Conservation (phyloP, 2,888 invertebrate genomes). For the Danaus chrysippus region DNA sequence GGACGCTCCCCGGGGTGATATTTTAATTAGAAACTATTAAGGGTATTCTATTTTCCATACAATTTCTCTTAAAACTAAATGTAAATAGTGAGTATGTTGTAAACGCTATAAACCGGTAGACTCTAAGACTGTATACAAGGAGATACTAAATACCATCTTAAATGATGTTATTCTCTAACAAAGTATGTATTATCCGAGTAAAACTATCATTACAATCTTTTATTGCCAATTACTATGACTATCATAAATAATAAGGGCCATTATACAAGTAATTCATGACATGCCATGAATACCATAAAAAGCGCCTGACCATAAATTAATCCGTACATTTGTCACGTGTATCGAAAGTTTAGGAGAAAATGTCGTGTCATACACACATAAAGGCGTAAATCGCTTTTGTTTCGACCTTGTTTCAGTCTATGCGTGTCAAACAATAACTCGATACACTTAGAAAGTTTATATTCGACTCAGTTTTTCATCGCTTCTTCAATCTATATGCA, state of each 20-base stretch:
- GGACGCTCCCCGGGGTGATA: constrained; percentile 27
- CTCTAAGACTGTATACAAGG: too few relatives aligned
- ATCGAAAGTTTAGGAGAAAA: background rate
- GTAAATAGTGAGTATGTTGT: too few relatives aligned
- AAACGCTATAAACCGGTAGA: too few relatives aligned
- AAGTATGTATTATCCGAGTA: too few relatives aligned
- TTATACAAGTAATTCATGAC: constrained; percentile 4
- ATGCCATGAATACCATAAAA: constrained; percentile 5
- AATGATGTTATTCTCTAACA: too few relatives aligned
- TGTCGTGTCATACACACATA: constrained; percentile 21
- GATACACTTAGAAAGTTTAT: background rate
- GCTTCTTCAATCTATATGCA: too few relatives aligned
- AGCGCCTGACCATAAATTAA: constrained; percentile 1
- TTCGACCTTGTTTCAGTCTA: constrained; percentile 5
- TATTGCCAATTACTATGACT: background rate
- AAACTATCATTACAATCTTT: background rate
- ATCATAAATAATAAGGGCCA: background rate
- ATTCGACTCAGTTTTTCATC: too few relatives aligned
- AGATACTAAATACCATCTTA: too few relatives aligned
- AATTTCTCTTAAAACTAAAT: too few relatives aligned
- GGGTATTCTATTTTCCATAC: too few relatives aligned
- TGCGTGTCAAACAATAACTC: constrained; percentile 1
- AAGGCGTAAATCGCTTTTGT: constrained; percentile 24
- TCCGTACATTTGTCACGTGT: constrained; percentile 1
- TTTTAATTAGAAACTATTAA: constrained; percentile 9